A percentile compares a stretch with the other conserved stretches of the same genome.
phyloP scores from a whole-genome alignment of 2,888 invertebrate species.

The Ornithoptera alexandrae region DNA sequence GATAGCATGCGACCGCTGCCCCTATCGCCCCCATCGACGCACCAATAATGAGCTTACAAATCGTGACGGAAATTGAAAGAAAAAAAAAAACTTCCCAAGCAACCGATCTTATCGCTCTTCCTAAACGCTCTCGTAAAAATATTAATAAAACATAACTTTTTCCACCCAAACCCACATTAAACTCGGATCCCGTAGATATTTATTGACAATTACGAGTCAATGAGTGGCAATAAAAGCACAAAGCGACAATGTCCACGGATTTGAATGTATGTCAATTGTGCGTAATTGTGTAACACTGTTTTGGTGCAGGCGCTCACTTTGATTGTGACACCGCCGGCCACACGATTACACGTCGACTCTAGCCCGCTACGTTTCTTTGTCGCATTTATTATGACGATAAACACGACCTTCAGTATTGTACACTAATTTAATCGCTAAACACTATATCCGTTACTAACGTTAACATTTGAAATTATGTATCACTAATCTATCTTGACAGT shows the following conservation, averaged over 20 bases:
- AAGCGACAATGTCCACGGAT: slow-evolving; percentile 77
- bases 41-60: slow-evolving; percentile 78
- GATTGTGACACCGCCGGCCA: slow-evolving; percentile 70
- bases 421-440: slow-evolving; percentile 57
- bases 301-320: slow-evolving; percentile 74
- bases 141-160: slow-evolving; percentile 81
- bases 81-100: slow-evolving; percentile 71
- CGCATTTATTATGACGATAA: slow-evolving; percentile 69
- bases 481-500: neutral
- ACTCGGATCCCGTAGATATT: slow-evolving; percentile 77
- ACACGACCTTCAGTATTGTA: slow-evolving; percentile 65
- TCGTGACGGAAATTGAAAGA: slow-evolving; percentile 80
- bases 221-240: slow-evolving; percentile 79
- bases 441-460: slow-evolving; percentile 58
- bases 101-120: slow-evolving; percentile 73
- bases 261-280: slow-evolving; percentile 80
- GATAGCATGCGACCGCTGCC: slow-evolving; percentile 74
- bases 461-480: slow-evolving; percentile 9
- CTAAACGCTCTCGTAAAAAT: slow-evolving; percentile 80
- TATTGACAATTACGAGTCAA: slow-evolving; percentile 80
- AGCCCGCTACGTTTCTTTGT: slow-evolving; percentile 66
- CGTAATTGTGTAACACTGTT: slow-evolving; percentile 77
- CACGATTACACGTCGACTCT: slow-evolving; percentile 74
- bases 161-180: slow-evolving; percentile 80
- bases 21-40: slow-evolving; percentile 77